Evolutionary conservation across 1,140 invertebrate species (phyloP).

Genomic region (Tetramorium alpestre): DNA sequence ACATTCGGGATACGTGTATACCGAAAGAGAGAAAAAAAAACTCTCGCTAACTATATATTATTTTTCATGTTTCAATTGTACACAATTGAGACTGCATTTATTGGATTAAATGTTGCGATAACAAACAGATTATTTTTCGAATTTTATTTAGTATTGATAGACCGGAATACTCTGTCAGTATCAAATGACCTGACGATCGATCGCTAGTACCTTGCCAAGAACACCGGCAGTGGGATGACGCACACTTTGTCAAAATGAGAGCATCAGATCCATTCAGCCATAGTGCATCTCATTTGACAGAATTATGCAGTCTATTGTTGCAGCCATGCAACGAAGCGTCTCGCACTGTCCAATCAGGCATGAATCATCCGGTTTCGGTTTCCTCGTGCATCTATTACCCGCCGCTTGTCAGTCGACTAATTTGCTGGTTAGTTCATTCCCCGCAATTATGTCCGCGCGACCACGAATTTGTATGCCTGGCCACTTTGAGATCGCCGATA

Average conservation of each 20-base stretch:
- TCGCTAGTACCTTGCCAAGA: slow-evolving; percentile 46
- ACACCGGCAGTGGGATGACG: slow-evolving; percentile 40
- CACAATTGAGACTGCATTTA: background rate
- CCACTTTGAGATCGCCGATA: slow-evolving; percentile 33
- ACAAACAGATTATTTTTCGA: background rate
- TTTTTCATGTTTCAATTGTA: background rate
- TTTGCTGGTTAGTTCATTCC: slow-evolving; percentile 75
- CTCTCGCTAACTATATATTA: background rate
- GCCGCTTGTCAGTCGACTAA: slow-evolving; percentile 73
- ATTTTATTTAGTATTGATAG: background rate
- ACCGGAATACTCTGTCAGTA: background rate
- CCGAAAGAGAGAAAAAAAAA: background rate
- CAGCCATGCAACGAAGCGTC: slow-evolving; percentile 70
- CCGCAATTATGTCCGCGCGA: slow-evolving; percentile 70
- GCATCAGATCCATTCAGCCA: slow-evolving; percentile 65
- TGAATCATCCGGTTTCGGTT: slow-evolving; percentile 77
- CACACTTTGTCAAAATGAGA: slow-evolving; percentile 54
- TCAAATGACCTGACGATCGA: slow-evolving; percentile 40
- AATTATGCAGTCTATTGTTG: slow-evolving; percentile 75
- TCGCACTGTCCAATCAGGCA: slow-evolving; percentile 74
- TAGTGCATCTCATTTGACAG: slow-evolving; percentile 68
- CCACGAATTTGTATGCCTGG: slow-evolving; percentile 36
- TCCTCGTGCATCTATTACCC: slow-evolving; percentile 75
- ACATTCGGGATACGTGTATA: background rate
- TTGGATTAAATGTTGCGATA: background rate